These are phyloP conservation scores for Leptogaster cylindrica DNA, from an alignment of 2,888 invertebrate genomes.

Conservation along the genomic window DNA sequence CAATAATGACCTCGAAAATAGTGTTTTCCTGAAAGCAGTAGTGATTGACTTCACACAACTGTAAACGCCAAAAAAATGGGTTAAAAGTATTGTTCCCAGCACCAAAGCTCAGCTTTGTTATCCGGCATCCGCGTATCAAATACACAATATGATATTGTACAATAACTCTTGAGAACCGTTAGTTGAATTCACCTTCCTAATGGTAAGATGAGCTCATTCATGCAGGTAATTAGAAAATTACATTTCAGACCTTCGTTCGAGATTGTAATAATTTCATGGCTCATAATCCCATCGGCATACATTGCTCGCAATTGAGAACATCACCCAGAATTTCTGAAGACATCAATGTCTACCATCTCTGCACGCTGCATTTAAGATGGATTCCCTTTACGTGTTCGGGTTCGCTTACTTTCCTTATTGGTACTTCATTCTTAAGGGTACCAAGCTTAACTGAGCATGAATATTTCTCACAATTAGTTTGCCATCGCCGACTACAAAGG, in stretches of 20 bases:
- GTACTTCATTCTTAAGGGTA: background rate
- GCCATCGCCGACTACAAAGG: too few species aligned
- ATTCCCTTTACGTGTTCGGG: background rate
- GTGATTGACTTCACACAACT: slow-evolving; percentile 11
- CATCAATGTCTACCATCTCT: slow-evolving; percentile 7
- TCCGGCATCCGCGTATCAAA: too few species aligned
- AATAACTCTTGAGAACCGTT: too few species aligned
- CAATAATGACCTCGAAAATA: slow-evolving; percentile 13
- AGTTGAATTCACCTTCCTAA: too few species aligned
- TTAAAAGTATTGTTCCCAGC: slow-evolving; percentile 28
- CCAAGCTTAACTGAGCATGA: slow-evolving; percentile 39
- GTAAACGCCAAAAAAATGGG: slow-evolving; percentile 12
- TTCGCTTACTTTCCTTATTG: background rate
- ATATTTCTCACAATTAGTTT: slow-evolving; percentile 43
- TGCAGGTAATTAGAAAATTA: slow-evolving; percentile 27
- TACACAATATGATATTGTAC: too few species aligned
- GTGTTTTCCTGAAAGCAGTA: background rate
- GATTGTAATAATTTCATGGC: background rate
- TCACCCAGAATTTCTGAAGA: slow-evolving; percentile 6
- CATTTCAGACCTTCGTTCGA: background rate
- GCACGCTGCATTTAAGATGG: slow-evolving; percentile 7
- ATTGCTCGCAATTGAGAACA: background rate
- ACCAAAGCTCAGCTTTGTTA: too few species aligned
- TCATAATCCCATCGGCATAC: too few species aligned
- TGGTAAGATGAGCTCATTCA: background rate